Base-by-base conservation (phyloP, 2,888 invertebrate genomes). In the Autographa gamma region DNA sequence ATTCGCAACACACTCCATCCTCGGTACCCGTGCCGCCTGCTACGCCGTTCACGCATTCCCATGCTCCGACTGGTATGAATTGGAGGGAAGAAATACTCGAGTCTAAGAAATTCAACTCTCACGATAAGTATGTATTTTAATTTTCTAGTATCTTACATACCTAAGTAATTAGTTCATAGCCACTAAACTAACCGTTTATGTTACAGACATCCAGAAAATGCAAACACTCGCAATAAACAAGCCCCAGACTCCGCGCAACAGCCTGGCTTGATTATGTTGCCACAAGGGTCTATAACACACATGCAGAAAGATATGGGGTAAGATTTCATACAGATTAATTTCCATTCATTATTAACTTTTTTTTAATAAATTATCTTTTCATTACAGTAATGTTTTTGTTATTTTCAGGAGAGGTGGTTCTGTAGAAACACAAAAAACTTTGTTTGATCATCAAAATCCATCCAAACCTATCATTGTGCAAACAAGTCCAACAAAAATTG, bases 381-480 rank as follows among this genome's bases (percentile, higher is more conserved):
- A 34, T 34, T 34, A 34, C 34, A 5, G n/a, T 52, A 13, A 18
- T 59, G 19, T 65, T 13, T 6, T 65, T 79, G 18, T 65, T 13
- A 6, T 67, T 79, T 83, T 60, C 67, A 82, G 94, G 60, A 89
- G 94, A 32, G 88, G 89, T 62, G 89, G 87, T 34, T 87, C 89
- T 52, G 76, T 81, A 25, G 94, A 95, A 68, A 91, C 86, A 31
- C 94, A 93, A 70, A 95, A 94, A 88, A 92, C 91, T 34, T 88
- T 96, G 54, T 95, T 89, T 81, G 94, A 95, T 76, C 93, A 93
- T 80, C 94, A 96, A 54, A 96, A 95, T 87, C 96, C 96, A 80
- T 96, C 96, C 72, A 97, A 97, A 92, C 97, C 97, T 25, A 98
- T 98, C 76, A 96, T 97, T 80, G 96, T 97, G 72, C 97, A 96